phyloP scores from a whole-genome alignment of 1,140 invertebrate genomes.

The Oryzaephilus surinamensis region DNA sequence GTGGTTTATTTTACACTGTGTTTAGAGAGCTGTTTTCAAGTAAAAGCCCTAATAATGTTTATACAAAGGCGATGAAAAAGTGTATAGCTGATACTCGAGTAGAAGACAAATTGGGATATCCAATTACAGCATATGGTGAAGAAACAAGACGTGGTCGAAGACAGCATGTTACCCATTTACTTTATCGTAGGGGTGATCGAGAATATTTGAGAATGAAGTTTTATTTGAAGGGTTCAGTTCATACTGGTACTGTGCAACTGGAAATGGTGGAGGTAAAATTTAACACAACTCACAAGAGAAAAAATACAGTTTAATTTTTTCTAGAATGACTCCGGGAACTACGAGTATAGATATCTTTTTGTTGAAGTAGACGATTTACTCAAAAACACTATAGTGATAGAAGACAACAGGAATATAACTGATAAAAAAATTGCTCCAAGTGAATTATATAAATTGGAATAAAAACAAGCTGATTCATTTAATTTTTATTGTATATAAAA shows the following conservation, averaged over 20 bases:
- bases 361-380: slow-evolving; percentile 71
- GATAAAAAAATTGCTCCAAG: neutral
- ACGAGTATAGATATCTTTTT: slow-evolving; percentile 72
- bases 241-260: slow-evolving; percentile 70
- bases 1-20: slow-evolving; percentile 68
- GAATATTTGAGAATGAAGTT: slow-evolving; percentile 80
- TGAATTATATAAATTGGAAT: neutral
- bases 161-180: slow-evolving; percentile 57
- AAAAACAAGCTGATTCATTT: neutral
- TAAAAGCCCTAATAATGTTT: slow-evolving; percentile 76
- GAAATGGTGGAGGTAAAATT: slow-evolving; percentile 70
- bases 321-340: slow-evolving; percentile 64
- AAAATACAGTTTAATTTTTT: slow-evolving; percentile 32
- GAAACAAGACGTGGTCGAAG: slow-evolving; percentile 66
- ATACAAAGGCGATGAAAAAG: slow-evolving; percentile 62
- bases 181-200: slow-evolving; percentile 62
- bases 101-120: slow-evolving; percentile 64
- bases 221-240: slow-evolving; percentile 72
- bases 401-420: slow-evolving; percentile 51
- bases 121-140: slow-evolving; percentile 83
- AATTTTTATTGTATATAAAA: neutral
- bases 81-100: slow-evolving; percentile 58
- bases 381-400: slow-evolving; percentile 57
- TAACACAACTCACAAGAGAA: slow-evolving; percentile 1
- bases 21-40: slow-evolving; percentile 79